A percentile compares a stretch with the other conserved stretches of the same genome.
Evolutionary conservation across 2,797 vertebrate species (phyloP).

Genomic region (Triplophysa yarkandensis): DNA sequence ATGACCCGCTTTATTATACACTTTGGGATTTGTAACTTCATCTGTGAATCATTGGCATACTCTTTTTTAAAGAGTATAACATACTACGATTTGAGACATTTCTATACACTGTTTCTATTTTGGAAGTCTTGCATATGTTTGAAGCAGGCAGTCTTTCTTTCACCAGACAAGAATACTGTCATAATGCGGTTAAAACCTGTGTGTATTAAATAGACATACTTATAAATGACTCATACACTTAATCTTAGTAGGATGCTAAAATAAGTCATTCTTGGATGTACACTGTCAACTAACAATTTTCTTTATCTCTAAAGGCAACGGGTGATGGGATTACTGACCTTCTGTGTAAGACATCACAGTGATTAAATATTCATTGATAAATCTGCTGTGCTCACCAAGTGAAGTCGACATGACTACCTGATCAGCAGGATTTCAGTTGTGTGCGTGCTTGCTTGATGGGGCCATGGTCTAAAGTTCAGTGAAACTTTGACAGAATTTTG

Average conservation of each 20-base stretch:
- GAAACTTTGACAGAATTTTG: conserved; percentile 39
- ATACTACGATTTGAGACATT: too few relatives aligned
- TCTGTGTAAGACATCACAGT: conserved; percentile 62
- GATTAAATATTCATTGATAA: conserved; percentile 77
- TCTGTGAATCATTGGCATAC: too few relatives aligned
- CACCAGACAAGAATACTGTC: conserved; percentile 1
- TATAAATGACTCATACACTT: not conserved
- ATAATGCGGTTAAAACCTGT: not conserved
- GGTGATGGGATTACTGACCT: conserved; percentile 71
- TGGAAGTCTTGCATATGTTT: too few relatives aligned
- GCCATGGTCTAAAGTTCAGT: conserved; percentile 39
- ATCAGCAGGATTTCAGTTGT: not conserved
- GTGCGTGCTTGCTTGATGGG: not conserved
- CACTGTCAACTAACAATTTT: not conserved
- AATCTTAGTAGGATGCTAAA: not conserved
- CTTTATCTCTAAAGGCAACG: conserved; percentile 61
- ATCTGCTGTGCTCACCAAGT: conserved; percentile 52
- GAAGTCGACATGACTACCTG: conserved; percentile 2
- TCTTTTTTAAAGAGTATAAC: too few relatives aligned
- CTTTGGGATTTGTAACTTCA: too few relatives aligned
- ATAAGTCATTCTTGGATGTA: not conserved
- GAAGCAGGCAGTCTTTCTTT: conserved; percentile 6
- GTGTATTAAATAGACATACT: not conserved
- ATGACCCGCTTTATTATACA: too few relatives aligned
- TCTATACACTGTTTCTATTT: too few relatives aligned